These are phyloP conservation scores for Habrosyne pyritoides DNA, from an alignment of 2,888 invertebrate species.

Conservation along the genomic window DNA sequence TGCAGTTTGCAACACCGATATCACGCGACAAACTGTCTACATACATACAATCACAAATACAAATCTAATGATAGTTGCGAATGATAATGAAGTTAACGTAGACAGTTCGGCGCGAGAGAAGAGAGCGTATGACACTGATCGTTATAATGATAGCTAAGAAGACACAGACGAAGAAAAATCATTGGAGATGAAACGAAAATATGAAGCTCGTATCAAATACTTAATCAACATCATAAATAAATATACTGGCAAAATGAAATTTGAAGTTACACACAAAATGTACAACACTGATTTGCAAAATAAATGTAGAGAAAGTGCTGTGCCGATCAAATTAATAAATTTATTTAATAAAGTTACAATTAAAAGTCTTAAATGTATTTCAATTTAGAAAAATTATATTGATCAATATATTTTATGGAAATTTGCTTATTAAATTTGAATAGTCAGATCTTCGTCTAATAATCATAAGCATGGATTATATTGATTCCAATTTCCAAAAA, in stretches of 20 bases:
- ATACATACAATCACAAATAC: slow-evolving; percentile 7
- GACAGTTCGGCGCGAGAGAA: slow-evolving; percentile 64
- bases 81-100: slow-evolving; percentile 25
- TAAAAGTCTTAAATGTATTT: not conserved
- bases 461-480: slow-evolving; percentile 24
- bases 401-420: not conserved
- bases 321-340: slow-evolving; percentile 61
- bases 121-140: slow-evolving; percentile 78
- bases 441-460: slow-evolving; percentile 13
- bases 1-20: slow-evolving; percentile 84
- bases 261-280: slow-evolving; percentile 73
- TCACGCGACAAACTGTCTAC: slow-evolving; percentile 63
- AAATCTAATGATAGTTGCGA: not conserved
- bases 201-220: slow-evolving; percentile 71
- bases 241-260: slow-evolving; percentile 70
- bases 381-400: not conserved
- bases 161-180: slow-evolving; percentile 74
- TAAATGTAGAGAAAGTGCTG: slow-evolving; percentile 75
- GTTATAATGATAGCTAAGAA: slow-evolving; percentile 78
- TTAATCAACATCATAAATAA: slow-evolving; percentile 61
- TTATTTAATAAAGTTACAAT: slow-evolving; percentile 11
- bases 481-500: slow-evolving; percentile 24
- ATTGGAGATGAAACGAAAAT: slow-evolving; percentile 66
- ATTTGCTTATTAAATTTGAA: not conserved
- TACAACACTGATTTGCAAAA: slow-evolving; percentile 81